These are phyloP conservation scores for Pelagia noctiluca DNA, from an alignment of 30 jellyfish, hydroid and myxozoan species.

Conservation along the genomic window DNA sequence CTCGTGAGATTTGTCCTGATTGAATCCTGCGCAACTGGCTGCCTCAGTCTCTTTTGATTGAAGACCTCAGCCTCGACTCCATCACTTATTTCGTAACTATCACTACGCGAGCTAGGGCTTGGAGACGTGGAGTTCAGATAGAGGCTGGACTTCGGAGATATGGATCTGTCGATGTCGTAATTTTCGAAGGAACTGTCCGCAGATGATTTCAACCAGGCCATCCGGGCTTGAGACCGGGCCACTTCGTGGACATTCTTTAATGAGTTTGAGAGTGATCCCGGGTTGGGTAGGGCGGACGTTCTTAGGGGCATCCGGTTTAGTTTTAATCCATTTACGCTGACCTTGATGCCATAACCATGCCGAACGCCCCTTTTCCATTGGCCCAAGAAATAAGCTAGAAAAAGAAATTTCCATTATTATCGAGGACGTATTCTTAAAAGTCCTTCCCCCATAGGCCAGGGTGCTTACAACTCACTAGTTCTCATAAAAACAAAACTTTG, in stretches of 20 bases:
- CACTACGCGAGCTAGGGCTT: conserved; percentile 57
- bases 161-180: conserved; percentile 52
- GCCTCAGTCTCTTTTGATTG: conserved; percentile 25
- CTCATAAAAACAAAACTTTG: too few relatives aligned
- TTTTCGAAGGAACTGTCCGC: conserved; percentile 63
- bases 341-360: conserved; percentile 95
- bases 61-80: conserved; percentile 28
- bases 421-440: too few relatives aligned
- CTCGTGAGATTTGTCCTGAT: conserved; percentile 75
- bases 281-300: conserved; percentile 10
- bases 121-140: conserved; percentile 23
- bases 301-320: conserved; percentile 36
- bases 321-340: conserved; percentile 59
- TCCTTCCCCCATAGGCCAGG: too few relatives aligned
- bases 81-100: conserved; percentile 58
- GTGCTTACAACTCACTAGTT: too few relatives aligned
- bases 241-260: not conserved
- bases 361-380: conserved; percentile 98
- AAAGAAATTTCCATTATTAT: too few relatives aligned
- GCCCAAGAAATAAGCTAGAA: conserved; percentile 91
- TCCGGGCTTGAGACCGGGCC: not conserved
- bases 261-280: not conserved
- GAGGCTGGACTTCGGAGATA: conserved; percentile 48
- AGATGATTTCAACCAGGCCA: conserved; percentile 38
- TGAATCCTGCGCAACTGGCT: conserved; percentile 70